phyloP scores from a whole-genome alignment of 1,140 invertebrate genomes.

The Harpegnathos saltator region DNA sequence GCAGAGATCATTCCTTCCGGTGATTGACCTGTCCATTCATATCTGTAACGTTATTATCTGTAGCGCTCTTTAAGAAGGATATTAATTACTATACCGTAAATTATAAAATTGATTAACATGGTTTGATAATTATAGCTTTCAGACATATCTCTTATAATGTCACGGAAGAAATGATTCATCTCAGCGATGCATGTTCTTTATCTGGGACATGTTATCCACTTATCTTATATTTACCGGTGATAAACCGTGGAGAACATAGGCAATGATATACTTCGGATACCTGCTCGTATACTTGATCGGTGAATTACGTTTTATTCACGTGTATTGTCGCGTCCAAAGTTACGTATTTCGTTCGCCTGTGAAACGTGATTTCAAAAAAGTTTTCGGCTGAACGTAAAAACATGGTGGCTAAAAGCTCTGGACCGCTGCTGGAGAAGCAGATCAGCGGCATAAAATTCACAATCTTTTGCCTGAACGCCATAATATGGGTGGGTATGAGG shows the following conservation, averaged over 20 bases:
- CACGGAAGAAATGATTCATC: slow-evolving; percentile 54
- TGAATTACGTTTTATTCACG: slow-evolving; percentile 34
- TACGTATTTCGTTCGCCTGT: background rate
- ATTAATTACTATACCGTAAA: no score
- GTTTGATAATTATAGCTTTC: slow-evolving; percentile 14
- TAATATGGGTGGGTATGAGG: slow-evolving; percentile 88
- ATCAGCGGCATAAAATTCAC: slow-evolving; percentile 90
- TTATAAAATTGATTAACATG: slow-evolving; percentile 3
- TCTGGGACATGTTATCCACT: slow-evolving; percentile 83
- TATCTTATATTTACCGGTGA: slow-evolving; percentile 83
- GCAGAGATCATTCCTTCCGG: no score
- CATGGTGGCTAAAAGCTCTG: slow-evolving; percentile 78
- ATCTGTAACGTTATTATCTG: no score
- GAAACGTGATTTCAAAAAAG: slow-evolving; percentile 32
- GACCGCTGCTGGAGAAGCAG: slow-evolving; percentile 87
- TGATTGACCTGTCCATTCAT: no score
- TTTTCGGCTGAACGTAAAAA: slow-evolving; percentile 5
- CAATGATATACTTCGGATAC: slow-evolving; percentile 61
- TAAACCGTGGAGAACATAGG: slow-evolving; percentile 72
- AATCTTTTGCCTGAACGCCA: slow-evolving; percentile 90
- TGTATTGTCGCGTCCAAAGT: background rate
- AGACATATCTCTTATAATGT: slow-evolving; percentile 6
- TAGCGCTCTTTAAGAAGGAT: no score
- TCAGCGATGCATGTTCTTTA: slow-evolving; percentile 60
- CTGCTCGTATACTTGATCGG: slow-evolving; percentile 61